phyloP scores from a whole-genome alignment of 2,888 invertebrate genomes.

The Sceliomorpha sp. region DNA sequence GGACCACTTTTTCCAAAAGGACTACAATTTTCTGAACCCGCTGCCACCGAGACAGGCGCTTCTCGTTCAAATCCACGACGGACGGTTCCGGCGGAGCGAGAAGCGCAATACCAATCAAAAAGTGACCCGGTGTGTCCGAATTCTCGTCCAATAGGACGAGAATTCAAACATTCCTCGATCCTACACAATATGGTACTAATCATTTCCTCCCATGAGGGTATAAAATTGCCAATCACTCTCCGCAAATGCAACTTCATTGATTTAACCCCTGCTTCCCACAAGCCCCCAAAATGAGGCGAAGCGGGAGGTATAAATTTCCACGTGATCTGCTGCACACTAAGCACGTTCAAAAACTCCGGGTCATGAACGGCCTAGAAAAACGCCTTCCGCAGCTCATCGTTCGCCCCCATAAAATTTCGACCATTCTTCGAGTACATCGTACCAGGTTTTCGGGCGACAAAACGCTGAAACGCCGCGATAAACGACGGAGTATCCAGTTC shows the following conservation, averaged over 20 bases:
- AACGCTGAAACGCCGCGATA: not conserved
- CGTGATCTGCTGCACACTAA: too few relatives aligned
- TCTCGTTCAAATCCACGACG: constrained; percentile 29
- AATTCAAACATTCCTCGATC: too few relatives aligned
- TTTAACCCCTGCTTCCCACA: too few relatives aligned
- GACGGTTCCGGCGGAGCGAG: constrained; percentile 44
- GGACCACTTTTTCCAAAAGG: constrained; percentile 56
- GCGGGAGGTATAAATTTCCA: too few relatives aligned
- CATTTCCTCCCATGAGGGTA: too few relatives aligned
- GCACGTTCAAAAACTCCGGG: not conserved
- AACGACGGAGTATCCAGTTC: constrained; percentile 3
- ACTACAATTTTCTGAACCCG: constrained; percentile 20
- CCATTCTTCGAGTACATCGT: constrained; percentile 3
- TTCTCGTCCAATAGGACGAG: too few relatives aligned
- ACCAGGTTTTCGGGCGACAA: not conserved
- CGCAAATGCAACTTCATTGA: too few relatives aligned
- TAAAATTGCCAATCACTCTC: too few relatives aligned
- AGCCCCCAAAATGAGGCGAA: too few relatives aligned
- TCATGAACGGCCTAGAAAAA: not conserved
- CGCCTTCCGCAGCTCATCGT: not conserved
- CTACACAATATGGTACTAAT: too few relatives aligned
- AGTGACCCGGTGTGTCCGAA: too few relatives aligned
- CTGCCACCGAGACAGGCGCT: constrained; percentile 53
- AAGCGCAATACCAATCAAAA: constrained; percentile 2
- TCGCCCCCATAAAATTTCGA: constrained; percentile 2